Conservation (phyloP, 2,888 invertebrate species). For the Drosophila putrida region DNA sequence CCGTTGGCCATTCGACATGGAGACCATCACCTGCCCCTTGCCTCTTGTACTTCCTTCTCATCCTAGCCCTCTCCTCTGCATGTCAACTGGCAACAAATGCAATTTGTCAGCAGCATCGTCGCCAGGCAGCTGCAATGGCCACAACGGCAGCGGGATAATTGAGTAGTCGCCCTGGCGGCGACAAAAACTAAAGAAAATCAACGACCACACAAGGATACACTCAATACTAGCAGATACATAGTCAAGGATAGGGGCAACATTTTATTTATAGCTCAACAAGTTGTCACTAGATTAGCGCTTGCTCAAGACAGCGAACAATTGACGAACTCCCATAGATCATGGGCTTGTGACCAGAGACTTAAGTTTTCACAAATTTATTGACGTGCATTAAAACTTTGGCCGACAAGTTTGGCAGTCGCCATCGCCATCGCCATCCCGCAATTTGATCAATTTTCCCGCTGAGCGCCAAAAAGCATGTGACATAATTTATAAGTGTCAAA, state of each 20-base stretch:
- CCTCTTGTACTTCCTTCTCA: background rate
- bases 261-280: conserved; percentile 79
- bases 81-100: conserved; percentile 70
- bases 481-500: conserved; percentile 78
- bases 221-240: conserved; percentile 2
- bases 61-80: conserved; percentile 44
- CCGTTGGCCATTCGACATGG: conserved; percentile 34
- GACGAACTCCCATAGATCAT: conserved; percentile 52
- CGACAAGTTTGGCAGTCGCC: conserved; percentile 27
- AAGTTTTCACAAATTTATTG: conserved; percentile 62
- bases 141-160: conserved; percentile 62
- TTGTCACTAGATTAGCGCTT: conserved; percentile 72
- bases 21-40: background rate
- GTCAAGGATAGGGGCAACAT: conserved; percentile 24
- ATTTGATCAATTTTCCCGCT: conserved; percentile 61
- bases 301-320: conserved; percentile 27
- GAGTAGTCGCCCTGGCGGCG: conserved; percentile 55
- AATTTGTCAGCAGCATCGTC: conserved; percentile 70
- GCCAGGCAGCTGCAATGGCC: conserved; percentile 56
- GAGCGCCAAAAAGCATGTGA: conserved; percentile 69
- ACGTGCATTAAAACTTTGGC: conserved; percentile 69
- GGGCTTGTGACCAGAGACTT: conserved; percentile 30
- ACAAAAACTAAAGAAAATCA: conserved; percentile 35
- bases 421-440: conserved; percentile 21
- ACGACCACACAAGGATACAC: conserved; percentile 6